Base-by-base conservation (phyloP, 2,888 invertebrate genomes). In the Troides aeacus region DNA sequence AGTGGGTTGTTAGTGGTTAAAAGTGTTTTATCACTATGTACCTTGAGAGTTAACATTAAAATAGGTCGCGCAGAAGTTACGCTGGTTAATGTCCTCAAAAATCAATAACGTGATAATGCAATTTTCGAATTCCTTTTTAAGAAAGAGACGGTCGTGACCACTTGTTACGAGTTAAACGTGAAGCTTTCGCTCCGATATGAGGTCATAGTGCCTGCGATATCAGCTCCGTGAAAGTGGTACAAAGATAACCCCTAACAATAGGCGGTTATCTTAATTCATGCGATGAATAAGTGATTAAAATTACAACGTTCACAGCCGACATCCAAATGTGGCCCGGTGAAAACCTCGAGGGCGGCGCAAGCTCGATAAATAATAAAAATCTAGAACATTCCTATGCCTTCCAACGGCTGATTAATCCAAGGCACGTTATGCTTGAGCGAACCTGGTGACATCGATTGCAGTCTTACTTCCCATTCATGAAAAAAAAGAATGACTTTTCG, bases 371-470 rank as follows among this genome's bases (percentile, higher is more conserved):
- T 72, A 62, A 69, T 66, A 72, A 75, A 75, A 69, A 75, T 76
- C 82, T 81, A 85, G 84, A 85, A 84, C 78, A 79, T 86, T 88
- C 84, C 71, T 73, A 76, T 76, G 77, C 74, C 73, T 79, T 70
- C 66, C 66, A 78, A 75, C 75, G 76, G 76, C 74, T 69, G 69
- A 71, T 72, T 69, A 68, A 76, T 75, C 79, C 78, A 85, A 89
- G 83, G 84, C 79, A 79, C 75, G 87, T 83, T 81, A 89, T 89
- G 90, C 90, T 86, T 86, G 88, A 90, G 82, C 83, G 85, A 86
- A 77, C 83, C 79, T 82, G 78, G 80, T 84, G 84, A 88, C 87
- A 92, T 91, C 90, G 90, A 91, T 89, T 87, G 86, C 58, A 42
- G 76, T 82, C 81, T 78, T 78, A 80, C 74, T 82, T 82, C 81